Conservation (phyloP, 2,888 invertebrate species). For the Metopia argyrocephala region DNA sequence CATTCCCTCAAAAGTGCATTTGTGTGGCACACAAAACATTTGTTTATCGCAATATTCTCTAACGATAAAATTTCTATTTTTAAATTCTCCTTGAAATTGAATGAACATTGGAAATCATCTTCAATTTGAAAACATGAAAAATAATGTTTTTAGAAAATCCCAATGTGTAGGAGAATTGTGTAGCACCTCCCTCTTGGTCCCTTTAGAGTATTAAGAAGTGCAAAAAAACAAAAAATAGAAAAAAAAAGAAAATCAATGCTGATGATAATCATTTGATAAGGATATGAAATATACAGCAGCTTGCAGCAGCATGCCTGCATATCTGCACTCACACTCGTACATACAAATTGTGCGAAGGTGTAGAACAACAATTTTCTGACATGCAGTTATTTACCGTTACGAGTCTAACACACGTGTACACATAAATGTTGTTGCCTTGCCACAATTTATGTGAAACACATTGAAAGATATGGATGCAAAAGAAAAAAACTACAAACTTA, state of each 20-base stretch:
- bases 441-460: conserved; percentile 30
- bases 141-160: conserved; percentile 9
- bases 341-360: neutral
- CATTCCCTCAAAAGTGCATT: neutral
- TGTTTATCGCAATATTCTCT: conserved; percentile 1
- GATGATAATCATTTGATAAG: conserved; percentile 56
- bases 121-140: conserved; percentile 22
- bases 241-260: conserved; percentile 16
- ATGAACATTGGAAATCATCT: conserved; percentile 25
- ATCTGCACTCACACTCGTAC: neutral
- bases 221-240: neutral
- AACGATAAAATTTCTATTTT: conserved; percentile 13
- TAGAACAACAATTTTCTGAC: conserved; percentile 5
- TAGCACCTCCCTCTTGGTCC: conserved; percentile 28
- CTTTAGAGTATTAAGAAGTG: conserved; percentile 8
- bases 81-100: conserved; percentile 39
- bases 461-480: neutral
- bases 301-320: conserved; percentile 20
- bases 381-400: conserved; percentile 29
- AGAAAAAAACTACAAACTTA: neutral
- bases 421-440: conserved; percentile 16
- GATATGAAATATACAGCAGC: conserved; percentile 24
- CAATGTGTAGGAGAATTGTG: neutral
- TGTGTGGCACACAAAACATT: neutral
- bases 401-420: neutral